Percentiles rank a stretch among this genome's conserved stretches.
Evolutionary conservation across 2,113 vertebrate genomes (phyloP).

Genomic region (Phocoena phocoena): DNA sequence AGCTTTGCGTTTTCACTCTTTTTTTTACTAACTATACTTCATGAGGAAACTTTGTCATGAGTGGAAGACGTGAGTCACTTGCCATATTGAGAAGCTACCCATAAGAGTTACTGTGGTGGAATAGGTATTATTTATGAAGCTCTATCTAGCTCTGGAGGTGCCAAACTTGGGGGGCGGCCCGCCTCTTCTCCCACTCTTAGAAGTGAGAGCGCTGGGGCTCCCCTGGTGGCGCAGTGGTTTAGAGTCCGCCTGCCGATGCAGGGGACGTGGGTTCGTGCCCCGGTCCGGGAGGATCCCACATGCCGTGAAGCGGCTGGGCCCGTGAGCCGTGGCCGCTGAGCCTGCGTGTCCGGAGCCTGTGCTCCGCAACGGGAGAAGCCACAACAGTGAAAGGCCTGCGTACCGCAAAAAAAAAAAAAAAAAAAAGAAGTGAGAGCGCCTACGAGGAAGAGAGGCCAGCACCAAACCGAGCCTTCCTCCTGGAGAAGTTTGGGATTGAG

Average conservation of each 20-base stretch:
- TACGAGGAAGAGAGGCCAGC: not conserved
- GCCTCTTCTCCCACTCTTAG: not conserved
- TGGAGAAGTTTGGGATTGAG: too few species aligned
- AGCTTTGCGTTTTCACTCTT: not conserved
- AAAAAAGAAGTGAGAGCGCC: not conserved
- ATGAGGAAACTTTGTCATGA: accelerated
- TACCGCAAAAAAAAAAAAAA: too few species aligned
- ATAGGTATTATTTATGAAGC: not conserved
- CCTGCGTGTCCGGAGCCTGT: too few species aligned
- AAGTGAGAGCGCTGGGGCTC: not conserved
- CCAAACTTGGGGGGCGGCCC: not conserved
- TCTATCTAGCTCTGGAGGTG: accelerated
- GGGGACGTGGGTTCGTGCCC: too few species aligned
- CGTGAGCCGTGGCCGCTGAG: too few species aligned
- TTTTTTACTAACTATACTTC: not conserved
- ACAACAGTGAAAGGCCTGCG: too few species aligned
- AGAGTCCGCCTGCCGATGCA: too few species aligned
- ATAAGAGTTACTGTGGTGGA: accelerated
- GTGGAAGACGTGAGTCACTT: not conserved
- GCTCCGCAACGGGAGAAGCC: too few species aligned
- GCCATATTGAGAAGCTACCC: not conserved
- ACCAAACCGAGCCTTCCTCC: accelerated
- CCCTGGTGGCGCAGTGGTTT: too few species aligned
- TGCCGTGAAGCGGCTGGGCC: too few species aligned
- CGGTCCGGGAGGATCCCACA: too few species aligned